Percentiles rank a stretch among this genome's conserved stretches.
Conservation (phyloP, 2,888 invertebrate species). For the Calameuta pallipes region DNA sequence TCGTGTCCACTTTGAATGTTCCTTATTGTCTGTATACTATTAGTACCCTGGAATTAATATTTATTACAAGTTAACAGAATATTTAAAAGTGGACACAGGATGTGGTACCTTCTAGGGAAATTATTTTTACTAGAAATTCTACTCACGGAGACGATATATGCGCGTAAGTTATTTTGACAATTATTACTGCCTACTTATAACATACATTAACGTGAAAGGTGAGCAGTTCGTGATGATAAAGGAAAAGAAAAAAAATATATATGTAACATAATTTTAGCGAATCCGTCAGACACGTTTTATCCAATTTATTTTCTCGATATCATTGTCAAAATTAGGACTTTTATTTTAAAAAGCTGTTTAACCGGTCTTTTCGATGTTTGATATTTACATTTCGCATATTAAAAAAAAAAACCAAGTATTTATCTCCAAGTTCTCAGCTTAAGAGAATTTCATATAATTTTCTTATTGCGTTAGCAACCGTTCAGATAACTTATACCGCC, state of each 20-base stretch:
- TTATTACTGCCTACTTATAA: background rate
- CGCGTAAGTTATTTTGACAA: background rate
- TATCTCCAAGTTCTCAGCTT: background rate
- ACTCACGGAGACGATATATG: background rate
- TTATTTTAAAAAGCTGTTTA: background rate
- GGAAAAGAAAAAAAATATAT: background rate
- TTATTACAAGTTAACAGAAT: background rate
- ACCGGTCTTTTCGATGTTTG: background rate
- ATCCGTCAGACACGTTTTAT: background rate
- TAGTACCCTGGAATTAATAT: too few species aligned
- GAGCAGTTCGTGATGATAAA: background rate
- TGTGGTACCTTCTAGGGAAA: background rate
- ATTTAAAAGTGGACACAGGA: background rate
- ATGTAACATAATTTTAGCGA: background rate
- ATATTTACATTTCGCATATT: background rate
- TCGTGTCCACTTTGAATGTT: background rate
- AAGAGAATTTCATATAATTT: background rate
- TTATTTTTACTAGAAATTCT: background rate
- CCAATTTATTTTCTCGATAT: background rate
- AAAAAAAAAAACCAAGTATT: background rate
- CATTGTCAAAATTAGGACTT: background rate
- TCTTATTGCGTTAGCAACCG: background rate
- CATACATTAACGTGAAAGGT: background rate
- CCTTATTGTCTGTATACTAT: background rate
- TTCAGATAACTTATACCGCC: too few species aligned